Conservation (phyloP, 2,888 invertebrate genomes). For the Eupithecia subumbrata region DNA sequence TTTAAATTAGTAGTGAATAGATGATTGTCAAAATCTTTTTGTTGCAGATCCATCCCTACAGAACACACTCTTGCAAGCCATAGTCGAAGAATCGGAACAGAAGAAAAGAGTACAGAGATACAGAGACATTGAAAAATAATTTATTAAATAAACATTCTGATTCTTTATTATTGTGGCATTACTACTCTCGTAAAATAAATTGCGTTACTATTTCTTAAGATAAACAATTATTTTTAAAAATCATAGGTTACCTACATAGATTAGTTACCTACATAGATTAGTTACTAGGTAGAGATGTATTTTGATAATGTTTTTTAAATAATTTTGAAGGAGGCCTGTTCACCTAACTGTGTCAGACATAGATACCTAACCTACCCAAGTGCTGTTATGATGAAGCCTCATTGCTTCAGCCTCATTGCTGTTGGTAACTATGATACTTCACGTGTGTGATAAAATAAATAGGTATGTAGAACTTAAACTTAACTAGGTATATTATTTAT, state of each 20-base stretch:
- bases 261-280: background rate
- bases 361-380: background rate
- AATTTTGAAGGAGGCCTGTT: background rate
- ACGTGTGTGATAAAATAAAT: background rate
- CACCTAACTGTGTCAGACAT: background rate
- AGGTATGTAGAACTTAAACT: background rate
- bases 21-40: background rate
- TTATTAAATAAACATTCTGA: background rate
- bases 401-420: too few relatives aligned
- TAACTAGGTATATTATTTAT: background rate
- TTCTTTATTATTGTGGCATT: background rate
- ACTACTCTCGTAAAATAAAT: background rate
- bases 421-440: background rate
- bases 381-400: background rate
- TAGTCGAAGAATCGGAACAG: slow-evolving; percentile 59
- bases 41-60: slow-evolving; percentile 63
- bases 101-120: slow-evolving; percentile 64
- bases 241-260: too few relatives aligned
- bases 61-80: slow-evolving; percentile 58
- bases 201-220: background rate
- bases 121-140: slow-evolving; percentile 50
- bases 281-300: background rate
- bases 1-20: background rate
- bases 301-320: background rate
- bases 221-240: background rate